A percentile compares a stretch with the other conserved stretches of the same genome.
phyloP scores from a whole-genome alignment of 2,888 invertebrate species.

The Yponomeuta sedellus region DNA sequence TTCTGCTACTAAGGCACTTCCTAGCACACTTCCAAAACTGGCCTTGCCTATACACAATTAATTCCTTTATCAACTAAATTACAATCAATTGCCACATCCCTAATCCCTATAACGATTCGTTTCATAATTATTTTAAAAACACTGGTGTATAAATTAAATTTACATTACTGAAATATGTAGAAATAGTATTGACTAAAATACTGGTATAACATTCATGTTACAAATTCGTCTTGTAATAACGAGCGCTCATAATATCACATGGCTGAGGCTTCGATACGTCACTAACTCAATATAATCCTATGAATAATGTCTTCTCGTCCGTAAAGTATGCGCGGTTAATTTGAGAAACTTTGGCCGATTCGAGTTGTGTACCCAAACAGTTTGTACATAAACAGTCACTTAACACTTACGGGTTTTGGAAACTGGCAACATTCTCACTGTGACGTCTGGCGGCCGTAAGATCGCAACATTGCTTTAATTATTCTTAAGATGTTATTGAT shows the following conservation, averaged over 20 bases:
- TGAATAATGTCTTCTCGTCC: slow-evolving; percentile 15
- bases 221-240: slow-evolving; percentile 6
- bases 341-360: slow-evolving; percentile 15
- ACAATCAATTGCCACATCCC: slow-evolving; percentile 37
- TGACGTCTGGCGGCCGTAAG: background rate
- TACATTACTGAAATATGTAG: slow-evolving; percentile 8
- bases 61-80: slow-evolving; percentile 25
- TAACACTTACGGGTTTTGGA: background rate
- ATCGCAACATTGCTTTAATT: background rate
- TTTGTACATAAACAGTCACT: slow-evolving; percentile 7
- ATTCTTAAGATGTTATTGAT: too few species aligned
- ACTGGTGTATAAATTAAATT: slow-evolving; percentile 24
- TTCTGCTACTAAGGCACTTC: slow-evolving; percentile 51
- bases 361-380: slow-evolving; percentile 10
- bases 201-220: slow-evolving; percentile 12
- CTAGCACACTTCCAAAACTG: slow-evolving; percentile 31
- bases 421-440: too few species aligned
- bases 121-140: slow-evolving; percentile 22
- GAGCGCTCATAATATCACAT: slow-evolving; percentile 18
- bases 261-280: slow-evolving; percentile 21
- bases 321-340: slow-evolving; percentile 8
- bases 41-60: slow-evolving; percentile 9
- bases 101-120: slow-evolving; percentile 25
- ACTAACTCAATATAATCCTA: slow-evolving; percentile 15
- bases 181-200: slow-evolving; percentile 13